A percentile compares a stretch with the other conserved stretches of the same genome.
phyloP scores from a whole-genome alignment of 2,888 invertebrate species.

The Tyria jacobaeae region DNA sequence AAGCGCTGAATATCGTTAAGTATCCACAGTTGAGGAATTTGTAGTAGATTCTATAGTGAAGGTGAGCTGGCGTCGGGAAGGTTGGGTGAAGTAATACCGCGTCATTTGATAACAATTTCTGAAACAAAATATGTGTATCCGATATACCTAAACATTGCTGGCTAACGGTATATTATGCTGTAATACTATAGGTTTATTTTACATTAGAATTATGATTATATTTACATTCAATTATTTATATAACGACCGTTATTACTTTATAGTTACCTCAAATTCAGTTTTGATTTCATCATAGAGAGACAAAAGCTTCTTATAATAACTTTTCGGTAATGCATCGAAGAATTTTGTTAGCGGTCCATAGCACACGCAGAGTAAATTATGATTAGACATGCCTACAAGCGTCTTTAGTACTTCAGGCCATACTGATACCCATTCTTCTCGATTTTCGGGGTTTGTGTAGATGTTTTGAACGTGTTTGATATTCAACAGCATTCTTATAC shows the following conservation, averaged over 20 bases:
- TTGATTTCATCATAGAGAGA: conserved; percentile 86
- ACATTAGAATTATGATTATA: too few species aligned
- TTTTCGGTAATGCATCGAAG: conserved; percentile 86
- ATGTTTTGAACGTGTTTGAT: conserved; percentile 89
- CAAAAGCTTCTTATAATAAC: conserved; percentile 83
- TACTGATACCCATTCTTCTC: conserved; percentile 87
- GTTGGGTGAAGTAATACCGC: conserved; percentile 90
- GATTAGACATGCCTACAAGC: conserved; percentile 87
- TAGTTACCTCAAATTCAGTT: conserved; percentile 84
- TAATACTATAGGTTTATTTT: too few species aligned
- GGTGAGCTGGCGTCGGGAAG: conserved; percentile 88
- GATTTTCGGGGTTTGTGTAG: conserved; percentile 88
- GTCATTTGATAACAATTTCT: conserved; percentile 88
- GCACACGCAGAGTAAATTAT: conserved; percentile 88
- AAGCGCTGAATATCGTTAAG: conserved; percentile 92
- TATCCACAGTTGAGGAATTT: conserved; percentile 91
- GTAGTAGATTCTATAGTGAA: conserved; percentile 89
- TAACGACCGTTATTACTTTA: not conserved
- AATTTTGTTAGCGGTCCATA: conserved; percentile 89
- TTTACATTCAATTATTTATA: too few species aligned
- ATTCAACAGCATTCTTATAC: conserved; percentile 86
- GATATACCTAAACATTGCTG: too few species aligned
- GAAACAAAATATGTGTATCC: conserved; percentile 28
- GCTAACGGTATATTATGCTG: too few species aligned
- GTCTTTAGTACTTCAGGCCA: conserved; percentile 89